Evolutionary conservation across 2,888 invertebrate genomes (phyloP).

Genomic region (Fabriciana adippe): DNA sequence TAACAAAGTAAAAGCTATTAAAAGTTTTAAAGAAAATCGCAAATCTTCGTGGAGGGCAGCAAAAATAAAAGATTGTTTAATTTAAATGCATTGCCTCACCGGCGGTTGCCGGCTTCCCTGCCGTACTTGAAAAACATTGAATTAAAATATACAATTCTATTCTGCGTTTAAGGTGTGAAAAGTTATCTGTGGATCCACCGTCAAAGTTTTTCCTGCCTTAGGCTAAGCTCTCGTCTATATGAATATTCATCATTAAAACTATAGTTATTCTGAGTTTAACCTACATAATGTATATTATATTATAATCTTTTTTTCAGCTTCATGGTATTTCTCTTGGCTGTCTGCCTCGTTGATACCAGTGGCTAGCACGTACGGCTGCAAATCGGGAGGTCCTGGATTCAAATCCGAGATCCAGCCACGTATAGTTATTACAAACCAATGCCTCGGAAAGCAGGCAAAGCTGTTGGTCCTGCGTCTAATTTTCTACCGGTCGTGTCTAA

Average conservation of each 20-base stretch:
- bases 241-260: not conserved
- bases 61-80: constrained; percentile 30
- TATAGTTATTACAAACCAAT: too few relatives aligned
- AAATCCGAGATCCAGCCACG: too few relatives aligned
- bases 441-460: too few relatives aligned
- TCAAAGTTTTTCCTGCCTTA: not conserved
- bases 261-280: not conserved
- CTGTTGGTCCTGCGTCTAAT: too few relatives aligned
- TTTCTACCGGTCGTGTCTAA: too few relatives aligned
- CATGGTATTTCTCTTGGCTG: too few relatives aligned
- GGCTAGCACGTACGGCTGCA: too few relatives aligned
- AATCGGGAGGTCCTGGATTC: too few relatives aligned
- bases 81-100: constrained; percentile 30
- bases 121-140: constrained; percentile 14
- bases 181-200: constrained; percentile 5
- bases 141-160: constrained; percentile 23
- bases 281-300: too few relatives aligned
- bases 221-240: not conserved
- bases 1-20: constrained; percentile 16
- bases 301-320: too few relatives aligned
- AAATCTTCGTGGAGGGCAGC: constrained; percentile 14
- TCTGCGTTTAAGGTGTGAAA: constrained; percentile 16
- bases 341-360: too few relatives aligned
- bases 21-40: constrained; percentile 15
- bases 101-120: constrained; percentile 14